Conservation (phyloP, 2,797 vertebrate species). For the Catamblyrhynchus diadema region DNA sequence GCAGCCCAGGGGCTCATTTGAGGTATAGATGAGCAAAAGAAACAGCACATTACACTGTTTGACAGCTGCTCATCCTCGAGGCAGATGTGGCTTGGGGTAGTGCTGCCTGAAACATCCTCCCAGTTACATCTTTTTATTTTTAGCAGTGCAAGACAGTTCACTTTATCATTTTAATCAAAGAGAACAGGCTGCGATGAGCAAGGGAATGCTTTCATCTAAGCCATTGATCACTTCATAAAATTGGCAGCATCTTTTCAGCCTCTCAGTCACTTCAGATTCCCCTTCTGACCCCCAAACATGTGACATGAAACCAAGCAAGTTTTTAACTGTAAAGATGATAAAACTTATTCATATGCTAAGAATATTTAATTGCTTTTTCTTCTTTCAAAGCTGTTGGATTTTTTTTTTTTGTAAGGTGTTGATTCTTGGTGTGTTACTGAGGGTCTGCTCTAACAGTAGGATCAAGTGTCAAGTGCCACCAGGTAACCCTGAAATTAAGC, state of each 20-base stretch:
- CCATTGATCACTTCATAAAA: not conserved
- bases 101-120: not conserved
- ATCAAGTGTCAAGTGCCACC: not conserved
- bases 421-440: not conserved
- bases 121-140: not conserved
- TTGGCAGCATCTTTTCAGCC: not conserved
- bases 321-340: not conserved
- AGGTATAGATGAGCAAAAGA: not conserved
- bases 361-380: not conserved
- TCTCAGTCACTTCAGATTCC: not conserved
- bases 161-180: slow-evolving; percentile 24
- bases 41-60: not conserved
- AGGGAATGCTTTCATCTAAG: not conserved
- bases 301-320: not conserved
- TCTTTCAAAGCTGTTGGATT: not conserved
- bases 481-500: not conserved
- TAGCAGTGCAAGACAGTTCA: not conserved
- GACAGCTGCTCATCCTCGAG: not conserved
- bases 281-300: not conserved
- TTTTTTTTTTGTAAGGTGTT: not conserved
- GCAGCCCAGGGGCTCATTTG: not conserved
- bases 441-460: not conserved
- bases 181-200: not conserved
- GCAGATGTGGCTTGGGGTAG: not conserved
- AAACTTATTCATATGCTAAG: not conserved